phyloP scores from a whole-genome alignment of 2,797 vertebrate genomes.

The Coregonus ussuriensis region DNA sequence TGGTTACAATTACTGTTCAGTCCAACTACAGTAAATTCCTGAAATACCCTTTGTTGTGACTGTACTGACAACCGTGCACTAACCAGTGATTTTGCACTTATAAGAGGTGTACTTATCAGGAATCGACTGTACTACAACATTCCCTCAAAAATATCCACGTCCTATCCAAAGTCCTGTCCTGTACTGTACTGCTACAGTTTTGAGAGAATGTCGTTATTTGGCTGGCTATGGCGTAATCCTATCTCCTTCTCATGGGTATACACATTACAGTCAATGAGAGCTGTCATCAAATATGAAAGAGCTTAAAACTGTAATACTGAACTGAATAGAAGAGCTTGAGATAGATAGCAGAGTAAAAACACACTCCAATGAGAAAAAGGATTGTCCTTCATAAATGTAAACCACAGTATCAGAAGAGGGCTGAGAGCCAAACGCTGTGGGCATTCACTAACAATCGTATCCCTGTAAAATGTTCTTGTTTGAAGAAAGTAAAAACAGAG shows the following conservation, averaged over 20 bases:
- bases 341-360: conserved; percentile 48
- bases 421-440: conserved; percentile 26
- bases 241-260: conserved; percentile 41
- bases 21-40: not conserved
- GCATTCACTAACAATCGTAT: not conserved
- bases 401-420: conserved; percentile 25
- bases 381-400: conserved; percentile 32
- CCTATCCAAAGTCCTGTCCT: not conserved
- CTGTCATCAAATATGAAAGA: conserved; percentile 57
- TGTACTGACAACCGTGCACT: not conserved
- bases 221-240: conserved; percentile 40
- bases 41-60: not conserved
- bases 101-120: conserved; percentile 9
- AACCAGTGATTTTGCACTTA: not conserved
- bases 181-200: conserved; percentile 26
- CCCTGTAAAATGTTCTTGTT: conserved; percentile 25
- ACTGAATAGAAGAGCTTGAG: conserved; percentile 40
- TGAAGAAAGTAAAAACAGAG: conserved; percentile 31
- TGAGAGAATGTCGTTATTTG: conserved; percentile 29
- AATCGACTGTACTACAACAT: not conserved
- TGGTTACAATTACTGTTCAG: conserved; percentile 20
- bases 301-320: conserved; percentile 58
- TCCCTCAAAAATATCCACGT: not conserved
- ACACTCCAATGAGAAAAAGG: conserved; percentile 29
- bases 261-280: conserved; percentile 46